These are phyloP conservation scores for Acromyrmex echinatior DNA, from an alignment of 1,140 invertebrate genomes.

Conservation along the genomic window DNA sequence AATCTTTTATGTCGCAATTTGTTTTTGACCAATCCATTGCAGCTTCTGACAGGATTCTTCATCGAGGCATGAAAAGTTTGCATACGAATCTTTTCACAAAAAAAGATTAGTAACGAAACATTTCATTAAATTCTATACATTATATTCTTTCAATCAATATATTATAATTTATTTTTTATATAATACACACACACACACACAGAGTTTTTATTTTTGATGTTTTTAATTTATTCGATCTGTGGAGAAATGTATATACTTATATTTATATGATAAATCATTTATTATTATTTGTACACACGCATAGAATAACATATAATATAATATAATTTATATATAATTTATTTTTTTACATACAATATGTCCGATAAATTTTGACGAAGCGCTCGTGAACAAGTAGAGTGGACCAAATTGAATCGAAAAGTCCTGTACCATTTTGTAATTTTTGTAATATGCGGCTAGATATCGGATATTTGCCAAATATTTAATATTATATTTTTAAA, in stretches of 20 bases:
- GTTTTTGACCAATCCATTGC: neutral
- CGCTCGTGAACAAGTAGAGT: too few species aligned
- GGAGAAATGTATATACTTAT: neutral
- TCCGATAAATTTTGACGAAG: too few species aligned
- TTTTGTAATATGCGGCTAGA: too few species aligned
- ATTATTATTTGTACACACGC: neutral
- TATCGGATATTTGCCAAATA: too few species aligned
- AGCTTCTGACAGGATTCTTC: neutral
- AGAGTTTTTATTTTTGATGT: too few species aligned
- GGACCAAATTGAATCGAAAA: too few species aligned
- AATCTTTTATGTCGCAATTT: neutral
- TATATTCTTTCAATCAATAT: neutral
- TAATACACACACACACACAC: neutral
- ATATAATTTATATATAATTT: too few species aligned
- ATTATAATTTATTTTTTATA: neutral
- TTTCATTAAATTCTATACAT: neutral
- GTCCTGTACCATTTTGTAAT: too few species aligned
- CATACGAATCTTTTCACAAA: neutral
- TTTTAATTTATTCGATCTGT: too few species aligned
- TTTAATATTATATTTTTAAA: too few species aligned
- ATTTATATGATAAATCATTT: too few species aligned
- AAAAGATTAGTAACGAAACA: neutral
- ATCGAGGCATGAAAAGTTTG: neutral
- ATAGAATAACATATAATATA: neutral
- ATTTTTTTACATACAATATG: too few species aligned